Percentiles rank a stretch among this genome's conserved stretches.
These are phyloP conservation scores for Axis porcinus DNA, from an alignment of 2,113 vertebrate genomes.

Conservation along the genomic window DNA sequence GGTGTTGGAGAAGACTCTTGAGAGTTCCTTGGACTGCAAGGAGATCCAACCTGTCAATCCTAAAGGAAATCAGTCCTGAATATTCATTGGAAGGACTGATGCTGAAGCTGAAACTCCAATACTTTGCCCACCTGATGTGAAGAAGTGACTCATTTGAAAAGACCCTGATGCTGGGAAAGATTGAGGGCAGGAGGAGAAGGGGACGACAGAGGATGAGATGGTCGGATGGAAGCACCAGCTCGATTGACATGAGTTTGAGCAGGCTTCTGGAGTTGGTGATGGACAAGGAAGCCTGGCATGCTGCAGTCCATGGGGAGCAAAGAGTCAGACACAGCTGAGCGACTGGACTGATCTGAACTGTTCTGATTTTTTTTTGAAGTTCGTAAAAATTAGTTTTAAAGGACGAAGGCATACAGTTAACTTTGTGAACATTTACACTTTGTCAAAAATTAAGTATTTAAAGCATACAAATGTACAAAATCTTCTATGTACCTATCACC, in stretches of 20 bases:
- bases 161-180: not conserved
- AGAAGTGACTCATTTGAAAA: not conserved
- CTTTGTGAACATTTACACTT: not conserved
- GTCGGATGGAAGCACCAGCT: not conserved
- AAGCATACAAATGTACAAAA: not conserved
- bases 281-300: not conserved
- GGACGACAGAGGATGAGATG: not conserved
- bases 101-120: not conserved
- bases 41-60: not conserved
- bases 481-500: not conserved
- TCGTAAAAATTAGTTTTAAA: slow-evolving; percentile 3
- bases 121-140: not conserved
- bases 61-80: not conserved
- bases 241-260: not conserved
- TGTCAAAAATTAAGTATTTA: slow-evolving; percentile 5
- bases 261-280: not conserved
- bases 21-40: not conserved
- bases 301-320: not conserved
- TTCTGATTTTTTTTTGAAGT: not conserved
- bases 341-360: not conserved
- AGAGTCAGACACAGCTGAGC: not conserved
- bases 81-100: not conserved
- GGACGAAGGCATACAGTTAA: not conserved
- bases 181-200: not conserved
- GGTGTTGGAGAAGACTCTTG: not conserved